phyloP scores from a whole-genome alignment of 2,888 invertebrate genomes.

The Coenonympha arcania region DNA sequence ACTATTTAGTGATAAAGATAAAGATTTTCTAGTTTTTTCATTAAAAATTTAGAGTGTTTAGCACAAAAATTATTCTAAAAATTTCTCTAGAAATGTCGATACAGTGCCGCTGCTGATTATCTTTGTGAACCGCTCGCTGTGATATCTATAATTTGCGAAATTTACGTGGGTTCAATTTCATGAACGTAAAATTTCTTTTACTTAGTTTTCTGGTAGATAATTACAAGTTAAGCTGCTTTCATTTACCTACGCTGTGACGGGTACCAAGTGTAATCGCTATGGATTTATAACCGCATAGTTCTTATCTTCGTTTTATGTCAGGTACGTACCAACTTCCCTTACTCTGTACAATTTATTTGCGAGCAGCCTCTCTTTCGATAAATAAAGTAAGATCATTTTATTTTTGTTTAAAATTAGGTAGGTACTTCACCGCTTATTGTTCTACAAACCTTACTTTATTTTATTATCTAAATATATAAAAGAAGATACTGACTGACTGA shows the following conservation, averaged over 20 bases:
- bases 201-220: slow-evolving; percentile 7
- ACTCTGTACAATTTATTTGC: neutral
- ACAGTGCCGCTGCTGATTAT: neutral
- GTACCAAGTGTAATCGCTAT: slow-evolving; percentile 15
- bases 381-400: too few relatives aligned
- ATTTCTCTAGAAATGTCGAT: neutral
- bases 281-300: slow-evolving; percentile 19
- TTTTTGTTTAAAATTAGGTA: too few relatives aligned
- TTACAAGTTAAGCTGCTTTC: slow-evolving; percentile 11
- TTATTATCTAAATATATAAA: too few relatives aligned
- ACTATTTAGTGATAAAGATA: slow-evolving; percentile 6
- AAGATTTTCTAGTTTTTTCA: slow-evolving; percentile 1
- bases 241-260: slow-evolving; percentile 4
- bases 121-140: slow-evolving; percentile 3
- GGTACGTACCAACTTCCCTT: slow-evolving; percentile 38
- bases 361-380: neutral
- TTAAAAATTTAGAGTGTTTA: neutral
- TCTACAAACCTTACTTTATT: too few relatives aligned
- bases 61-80: too few relatives aligned
- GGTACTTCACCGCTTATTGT: too few relatives aligned
- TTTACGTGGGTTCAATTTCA: slow-evolving; percentile 9
- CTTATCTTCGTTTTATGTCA: slow-evolving; percentile 41
- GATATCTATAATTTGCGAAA: slow-evolving; percentile 2
- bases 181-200: slow-evolving; percentile 15
- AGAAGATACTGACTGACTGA: too few relatives aligned